These are phyloP conservation scores for Schizaphis graminum DNA, from an alignment of 2,888 invertebrate species.

Conservation along the genomic window DNA sequence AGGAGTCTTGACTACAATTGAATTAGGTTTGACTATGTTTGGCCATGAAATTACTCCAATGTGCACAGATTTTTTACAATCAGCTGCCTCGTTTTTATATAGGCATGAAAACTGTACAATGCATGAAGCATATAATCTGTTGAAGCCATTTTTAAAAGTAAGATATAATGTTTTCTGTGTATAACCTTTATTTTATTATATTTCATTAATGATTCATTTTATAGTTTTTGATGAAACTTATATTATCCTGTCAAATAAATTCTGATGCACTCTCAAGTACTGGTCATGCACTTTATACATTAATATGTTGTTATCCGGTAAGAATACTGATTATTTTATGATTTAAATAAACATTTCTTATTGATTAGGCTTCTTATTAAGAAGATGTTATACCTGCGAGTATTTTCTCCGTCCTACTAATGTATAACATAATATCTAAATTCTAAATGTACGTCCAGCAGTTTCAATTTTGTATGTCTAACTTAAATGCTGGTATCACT, in stretches of 20 bases:
- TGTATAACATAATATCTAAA: no score
- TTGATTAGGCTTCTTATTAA: neutral
- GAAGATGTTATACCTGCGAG: no score
- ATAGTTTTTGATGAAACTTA: constrained; percentile 77
- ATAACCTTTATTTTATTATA: neutral
- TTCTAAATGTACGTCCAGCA: no score
- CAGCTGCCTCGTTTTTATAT: constrained; percentile 73
- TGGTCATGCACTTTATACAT: constrained; percentile 76
- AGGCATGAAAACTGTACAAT: constrained; percentile 69
- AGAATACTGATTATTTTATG: constrained; percentile 65
- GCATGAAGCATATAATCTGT: constrained; percentile 71
- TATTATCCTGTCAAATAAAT: constrained; percentile 78
- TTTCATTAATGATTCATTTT: constrained; percentile 69
- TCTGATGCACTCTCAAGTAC: constrained; percentile 76
- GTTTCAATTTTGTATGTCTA: no score
- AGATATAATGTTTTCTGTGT: constrained; percentile 32
- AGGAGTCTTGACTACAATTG: constrained; percentile 75
- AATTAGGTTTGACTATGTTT: constrained; percentile 76
- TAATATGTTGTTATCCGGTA: constrained; percentile 79
- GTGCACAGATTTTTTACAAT: constrained; percentile 76
- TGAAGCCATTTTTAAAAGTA: constrained; percentile 73
- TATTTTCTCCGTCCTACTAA: no score
- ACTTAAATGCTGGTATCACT: no score
- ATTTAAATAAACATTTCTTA: neutral
- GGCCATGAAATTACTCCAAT: constrained; percentile 75